Percentiles rank a stretch among this genome's conserved stretches.
These are phyloP conservation scores for Gonatopus flavifemur DNA, from an alignment of 1,140 invertebrate genomes.

Conservation along the genomic window DNA sequence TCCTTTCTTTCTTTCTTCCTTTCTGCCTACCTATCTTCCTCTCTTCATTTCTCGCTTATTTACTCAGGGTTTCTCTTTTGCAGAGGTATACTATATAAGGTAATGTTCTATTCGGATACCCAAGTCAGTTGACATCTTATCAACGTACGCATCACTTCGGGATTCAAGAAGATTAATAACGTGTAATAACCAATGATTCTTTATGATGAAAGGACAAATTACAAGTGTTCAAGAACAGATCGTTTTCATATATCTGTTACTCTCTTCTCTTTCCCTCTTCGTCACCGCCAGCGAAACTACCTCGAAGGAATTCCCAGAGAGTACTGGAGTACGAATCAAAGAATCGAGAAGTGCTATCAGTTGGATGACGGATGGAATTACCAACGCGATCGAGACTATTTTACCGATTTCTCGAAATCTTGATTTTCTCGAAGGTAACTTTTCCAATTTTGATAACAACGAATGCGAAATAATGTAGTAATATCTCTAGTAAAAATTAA, in stretches of 20 bases:
- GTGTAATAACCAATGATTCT: too few relatives aligned
- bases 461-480: too few relatives aligned
- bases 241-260: conserved; percentile 10
- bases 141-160: conserved; percentile 7
- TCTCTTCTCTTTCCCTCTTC: too few relatives aligned
- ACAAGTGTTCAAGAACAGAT: too few relatives aligned
- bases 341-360: not conserved
- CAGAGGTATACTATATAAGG: conserved; percentile 46
- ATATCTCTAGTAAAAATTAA: too few relatives aligned
- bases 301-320: too few relatives aligned
- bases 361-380: conserved; percentile 29
- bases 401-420: conserved; percentile 15
- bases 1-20: too few relatives aligned
- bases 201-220: too few relatives aligned
- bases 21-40: too few relatives aligned
- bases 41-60: too few relatives aligned
- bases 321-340: not conserved
- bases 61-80: conserved; percentile 33
- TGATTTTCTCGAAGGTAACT: conserved; percentile 17
- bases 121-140: conserved; percentile 36
- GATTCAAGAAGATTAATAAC: too few relatives aligned
- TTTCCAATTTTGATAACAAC: not conserved
- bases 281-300: too few relatives aligned
- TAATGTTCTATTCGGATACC: conserved; percentile 27
- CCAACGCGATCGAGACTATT: conserved; percentile 26